Base-by-base conservation (phyloP, 2,888 invertebrate species). In the Junonia oenone region DNA sequence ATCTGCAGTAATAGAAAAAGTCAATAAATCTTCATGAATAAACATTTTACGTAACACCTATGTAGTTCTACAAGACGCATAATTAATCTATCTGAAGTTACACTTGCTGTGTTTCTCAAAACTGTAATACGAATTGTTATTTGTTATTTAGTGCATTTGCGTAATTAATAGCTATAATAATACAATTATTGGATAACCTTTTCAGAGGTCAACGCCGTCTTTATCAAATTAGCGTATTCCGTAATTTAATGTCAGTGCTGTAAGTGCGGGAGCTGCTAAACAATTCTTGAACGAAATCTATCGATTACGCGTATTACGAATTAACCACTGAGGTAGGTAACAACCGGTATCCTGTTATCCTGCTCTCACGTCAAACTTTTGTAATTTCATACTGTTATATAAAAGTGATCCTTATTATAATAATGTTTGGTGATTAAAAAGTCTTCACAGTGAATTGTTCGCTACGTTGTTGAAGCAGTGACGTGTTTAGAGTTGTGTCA, bases 401-500 rank as follows among this genome's bases (percentile, higher is more conserved):
- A 49, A 53, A 54, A 45, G 17, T 33, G 13, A 37, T 17, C 26
- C 14, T 9, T 29, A 8, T 48, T 27, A 27, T 52, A 27, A 45
- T 40, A 46, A 35, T 45, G 13, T n/a, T 37, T 22, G 9, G n/a
- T 45, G 22, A 56, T 43, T 47, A 27, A 48, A 45, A 29, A 26
- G 2, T 31, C 8, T 26, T 49, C 2, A 19, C 33, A 6, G 11
- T 29, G 22, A n/a, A 14, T 40, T 9, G n/a, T 48, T 13, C n/a
- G 43, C 26, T 57, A 40, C 38, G 47, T 53, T 49, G 51, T 49
- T 52, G 55, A 47, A 51, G 14, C 11, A 61, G 64, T 66, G 68
- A 68, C 66, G 67, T 66, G 55, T 61, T 61, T 50, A 45, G 95
- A 82, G 81, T 77, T 71, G 69, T 76, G 75, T 63, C 47, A 40